Evolutionary conservation across 2,888 invertebrate species (phyloP).

Genomic region (Cacoxenus indagator): DNA sequence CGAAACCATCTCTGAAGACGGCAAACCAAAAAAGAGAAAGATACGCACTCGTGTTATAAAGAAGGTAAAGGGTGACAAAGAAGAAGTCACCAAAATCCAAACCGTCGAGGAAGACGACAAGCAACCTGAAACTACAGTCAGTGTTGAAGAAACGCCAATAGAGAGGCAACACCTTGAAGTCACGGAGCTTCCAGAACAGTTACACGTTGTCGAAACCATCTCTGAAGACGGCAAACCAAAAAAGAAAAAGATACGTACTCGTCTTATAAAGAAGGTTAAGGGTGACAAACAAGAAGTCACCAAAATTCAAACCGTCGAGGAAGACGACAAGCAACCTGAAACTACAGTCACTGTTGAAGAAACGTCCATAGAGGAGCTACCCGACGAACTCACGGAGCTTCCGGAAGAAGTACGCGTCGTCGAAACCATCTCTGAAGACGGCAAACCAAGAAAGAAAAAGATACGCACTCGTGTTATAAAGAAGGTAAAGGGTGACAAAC

Average conservation of each 20-base stretch:
- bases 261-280: slow-evolving; percentile 26
- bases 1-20: slow-evolving; percentile 37
- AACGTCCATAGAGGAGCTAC: slow-evolving; percentile 11
- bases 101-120: slow-evolving; percentile 28
- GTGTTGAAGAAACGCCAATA: slow-evolving; percentile 19
- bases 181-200: slow-evolving; percentile 22
- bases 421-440: slow-evolving; percentile 25
- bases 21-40: slow-evolving; percentile 26
- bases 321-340: slow-evolving; percentile 26
- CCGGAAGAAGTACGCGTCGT: slow-evolving; percentile 27
- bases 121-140: slow-evolving; percentile 22
- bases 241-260: slow-evolving; percentile 26
- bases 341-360: slow-evolving; percentile 26
- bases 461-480: slow-evolving; percentile 28
- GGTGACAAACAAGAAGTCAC: slow-evolving; percentile 29
- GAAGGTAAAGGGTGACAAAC: slow-evolving; percentile 27
- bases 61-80: slow-evolving; percentile 27
- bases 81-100: slow-evolving; percentile 27
- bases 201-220: slow-evolving; percentile 24
- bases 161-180: slow-evolving; percentile 20
- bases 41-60: slow-evolving; percentile 27
- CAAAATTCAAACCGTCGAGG: slow-evolving; percentile 26
- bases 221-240: slow-evolving; percentile 23
- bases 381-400: slow-evolving; percentile 17
- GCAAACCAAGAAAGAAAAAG: slow-evolving; percentile 23